phyloP scores from a whole-genome alignment of 2,888 invertebrate genomes.

The Hecatera dysodea region DNA sequence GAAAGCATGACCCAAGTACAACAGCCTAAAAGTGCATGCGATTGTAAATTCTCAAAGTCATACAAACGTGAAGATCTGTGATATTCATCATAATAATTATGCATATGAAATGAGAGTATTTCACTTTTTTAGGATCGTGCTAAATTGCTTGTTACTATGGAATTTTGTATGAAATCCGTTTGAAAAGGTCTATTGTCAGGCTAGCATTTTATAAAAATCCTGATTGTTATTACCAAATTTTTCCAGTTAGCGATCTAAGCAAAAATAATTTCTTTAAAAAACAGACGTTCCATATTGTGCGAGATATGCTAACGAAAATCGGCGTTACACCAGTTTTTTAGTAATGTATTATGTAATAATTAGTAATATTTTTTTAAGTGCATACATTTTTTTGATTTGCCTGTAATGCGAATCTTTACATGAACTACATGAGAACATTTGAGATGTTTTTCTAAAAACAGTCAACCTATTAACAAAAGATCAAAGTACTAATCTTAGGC shows the following conservation, averaged over 20 bases:
- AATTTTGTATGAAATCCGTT: not conserved
- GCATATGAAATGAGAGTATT: slow-evolving; percentile 8
- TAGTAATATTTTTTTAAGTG: not conserved
- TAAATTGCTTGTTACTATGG: not conserved
- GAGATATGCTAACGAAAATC: not conserved
- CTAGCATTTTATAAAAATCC: not conserved
- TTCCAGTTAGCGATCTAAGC: too few relatives aligned
- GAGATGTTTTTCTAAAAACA: not conserved
- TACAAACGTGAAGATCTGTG: slow-evolving; percentile 80
- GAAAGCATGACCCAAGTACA: slow-evolving; percentile 84
- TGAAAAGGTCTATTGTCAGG: not conserved
- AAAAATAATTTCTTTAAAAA: not conserved
- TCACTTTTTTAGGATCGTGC: not conserved
- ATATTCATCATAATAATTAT: slow-evolving; percentile 45
- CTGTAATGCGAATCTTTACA: not conserved
- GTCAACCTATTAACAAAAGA: slow-evolving; percentile 17
- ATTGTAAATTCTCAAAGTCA: slow-evolving; percentile 69
- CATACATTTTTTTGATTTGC: not conserved
- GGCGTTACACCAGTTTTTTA: not conserved
- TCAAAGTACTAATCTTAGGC: slow-evolving; percentile 43
- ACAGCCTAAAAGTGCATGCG: slow-evolving; percentile 78
- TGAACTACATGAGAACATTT: not conserved
- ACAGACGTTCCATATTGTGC: not conserved
- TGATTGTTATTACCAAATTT: too few relatives aligned
- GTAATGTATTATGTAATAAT: not conserved